Conservation (phyloP, 2,113 vertebrate species). For the Melanotaenia duboulayi region DNA sequence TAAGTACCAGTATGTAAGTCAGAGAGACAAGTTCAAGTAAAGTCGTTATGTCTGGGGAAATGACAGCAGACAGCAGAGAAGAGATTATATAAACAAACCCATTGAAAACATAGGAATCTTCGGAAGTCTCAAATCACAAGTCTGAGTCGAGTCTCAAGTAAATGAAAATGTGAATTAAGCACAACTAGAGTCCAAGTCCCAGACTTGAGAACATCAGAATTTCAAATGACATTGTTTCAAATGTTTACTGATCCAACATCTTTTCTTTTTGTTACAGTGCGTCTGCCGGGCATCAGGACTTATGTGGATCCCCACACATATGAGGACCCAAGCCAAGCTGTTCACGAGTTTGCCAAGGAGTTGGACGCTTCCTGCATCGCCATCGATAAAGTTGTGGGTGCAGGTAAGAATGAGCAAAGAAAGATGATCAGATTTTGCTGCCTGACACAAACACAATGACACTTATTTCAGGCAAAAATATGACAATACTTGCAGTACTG, state of each 20-base stretch:
- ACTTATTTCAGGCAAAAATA: neutral
- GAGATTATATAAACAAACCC: no score
- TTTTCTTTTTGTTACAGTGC: constrained; percentile 74
- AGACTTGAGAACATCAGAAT: no score
- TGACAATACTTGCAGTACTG: no score
- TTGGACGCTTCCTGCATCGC: constrained; percentile 86
- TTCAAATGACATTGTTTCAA: neutral
- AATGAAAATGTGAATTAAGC: no score
- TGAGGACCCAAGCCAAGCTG: constrained; percentile 86
- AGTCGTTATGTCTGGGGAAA: no score
- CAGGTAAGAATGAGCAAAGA: constrained; percentile 72
- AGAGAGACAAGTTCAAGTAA: no score
- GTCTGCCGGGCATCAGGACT: constrained; percentile 85
- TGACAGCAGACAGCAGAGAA: no score
- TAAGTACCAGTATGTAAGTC: no score
- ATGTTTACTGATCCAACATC: constrained; percentile 11
- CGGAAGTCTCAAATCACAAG: no score
- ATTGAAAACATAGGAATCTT: no score
- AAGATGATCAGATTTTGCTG: neutral
- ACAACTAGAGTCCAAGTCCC: no score
- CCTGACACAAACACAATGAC: neutral
- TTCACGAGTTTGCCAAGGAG: constrained; percentile 87
- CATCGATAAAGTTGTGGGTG: constrained; percentile 88
- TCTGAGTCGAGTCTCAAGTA: no score
- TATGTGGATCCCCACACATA: constrained; percentile 87